A percentile compares a stretch with the other conserved stretches of the same genome.
Conservation (phyloP, 30 jellyfish, hydroid and myxozoan species). For the Aurelia coerulea region DNA sequence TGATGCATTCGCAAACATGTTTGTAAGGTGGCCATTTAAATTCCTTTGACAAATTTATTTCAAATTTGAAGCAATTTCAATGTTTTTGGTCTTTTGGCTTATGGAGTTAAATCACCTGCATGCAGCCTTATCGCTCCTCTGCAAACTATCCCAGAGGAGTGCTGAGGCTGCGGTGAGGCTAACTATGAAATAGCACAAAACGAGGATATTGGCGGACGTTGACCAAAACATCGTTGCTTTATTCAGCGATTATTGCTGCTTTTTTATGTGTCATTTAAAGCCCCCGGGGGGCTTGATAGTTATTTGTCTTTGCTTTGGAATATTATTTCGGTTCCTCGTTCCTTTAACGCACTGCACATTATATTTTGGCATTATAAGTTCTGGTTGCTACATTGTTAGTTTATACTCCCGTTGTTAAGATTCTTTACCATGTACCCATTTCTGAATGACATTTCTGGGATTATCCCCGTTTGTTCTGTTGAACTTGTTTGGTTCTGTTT, state of each 20-base stretch:
- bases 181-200: not conserved
- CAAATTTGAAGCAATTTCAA: not conserved
- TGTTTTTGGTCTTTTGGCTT: not conserved
- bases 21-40: not conserved
- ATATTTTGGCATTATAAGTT: no score
- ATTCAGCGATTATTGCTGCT: not conserved
- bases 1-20: not conserved
- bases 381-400: no score
- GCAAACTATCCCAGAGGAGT: not conserved
- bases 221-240: not conserved
- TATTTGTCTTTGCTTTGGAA: not conserved
- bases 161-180: not conserved
- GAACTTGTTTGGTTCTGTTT: slow-evolving; percentile 1
- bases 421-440: not conserved
- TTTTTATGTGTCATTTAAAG: not conserved
- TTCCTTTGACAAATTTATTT: not conserved
- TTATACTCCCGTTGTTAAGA: not conserved
- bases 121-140: slow-evolving; percentile 2
- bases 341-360: no score
- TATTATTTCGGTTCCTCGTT: no score
- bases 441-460: not conserved
- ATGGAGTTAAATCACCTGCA: not conserved
- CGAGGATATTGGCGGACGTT: not conserved
- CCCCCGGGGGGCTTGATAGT: not conserved
- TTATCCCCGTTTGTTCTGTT: slow-evolving; percentile 8